phyloP scores from a whole-genome alignment of 2,797 vertebrate genomes.

The Argyrosomus regius region DNA sequence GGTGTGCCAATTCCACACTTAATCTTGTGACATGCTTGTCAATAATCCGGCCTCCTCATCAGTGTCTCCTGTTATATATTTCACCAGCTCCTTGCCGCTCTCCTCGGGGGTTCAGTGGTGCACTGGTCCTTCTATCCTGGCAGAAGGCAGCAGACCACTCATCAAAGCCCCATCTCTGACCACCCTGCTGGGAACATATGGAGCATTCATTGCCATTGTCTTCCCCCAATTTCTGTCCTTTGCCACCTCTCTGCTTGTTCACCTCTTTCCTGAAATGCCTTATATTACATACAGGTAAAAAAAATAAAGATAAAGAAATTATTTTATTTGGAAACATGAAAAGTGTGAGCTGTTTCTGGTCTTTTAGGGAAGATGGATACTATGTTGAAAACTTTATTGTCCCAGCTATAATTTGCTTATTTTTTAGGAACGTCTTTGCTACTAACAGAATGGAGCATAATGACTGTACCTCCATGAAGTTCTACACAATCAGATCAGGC shows the following conservation, averaged over 20 bases:
- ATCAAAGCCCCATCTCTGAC: constrained; percentile 72
- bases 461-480: neutral
- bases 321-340: neutral
- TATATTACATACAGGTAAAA: neutral
- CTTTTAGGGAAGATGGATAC: neutral
- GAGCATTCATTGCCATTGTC: constrained; percentile 67
- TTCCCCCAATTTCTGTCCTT: constrained; percentile 40
- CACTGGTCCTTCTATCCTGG: constrained; percentile 55
- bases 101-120: constrained; percentile 43
- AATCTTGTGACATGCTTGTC: constrained; percentile 27
- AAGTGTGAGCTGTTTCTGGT: neutral
- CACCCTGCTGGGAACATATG: constrained; percentile 81
- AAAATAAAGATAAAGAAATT: neutral
- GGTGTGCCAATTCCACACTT: neutral
- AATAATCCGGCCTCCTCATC: constrained; percentile 24
- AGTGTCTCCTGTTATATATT: constrained; percentile 16
- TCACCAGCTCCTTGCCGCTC: constrained; percentile 21
- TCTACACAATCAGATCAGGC: neutral
- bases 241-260: constrained; percentile 32
- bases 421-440: neutral
- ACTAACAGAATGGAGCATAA: constrained; percentile 6
- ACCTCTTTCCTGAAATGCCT: constrained; percentile 21
- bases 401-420: neutral
- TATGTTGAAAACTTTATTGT: neutral
- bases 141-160: constrained; percentile 66